Evolutionary conservation across 2,797 vertebrate species (phyloP), one percentile per base, ranked within the genome.

Genomic region (Agapornis canus): DNA sequence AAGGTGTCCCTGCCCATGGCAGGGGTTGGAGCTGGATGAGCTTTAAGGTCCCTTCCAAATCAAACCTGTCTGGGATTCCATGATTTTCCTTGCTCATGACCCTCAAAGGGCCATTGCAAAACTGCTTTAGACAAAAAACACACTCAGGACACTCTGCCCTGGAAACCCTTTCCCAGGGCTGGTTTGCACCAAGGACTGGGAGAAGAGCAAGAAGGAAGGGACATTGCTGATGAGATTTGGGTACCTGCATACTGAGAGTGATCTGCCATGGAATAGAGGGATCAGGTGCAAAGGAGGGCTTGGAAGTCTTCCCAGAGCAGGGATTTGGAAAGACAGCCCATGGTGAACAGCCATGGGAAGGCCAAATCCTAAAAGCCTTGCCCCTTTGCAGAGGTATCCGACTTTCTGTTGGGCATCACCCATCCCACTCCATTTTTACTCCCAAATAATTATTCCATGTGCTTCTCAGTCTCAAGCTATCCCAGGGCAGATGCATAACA

Each of bases 311-410:
- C 57, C 43, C 3, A 1, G 26, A 47, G 22, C 6, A 4, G 61
- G 19, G 7, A 21, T 25, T 3, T 42, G 10, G 37, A 4, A 66
- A 60, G 52, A 27, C 23, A 82, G 21, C 18, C 31, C 52, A 11
- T 3, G 2, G 5, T 3, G n/a, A 68, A 13, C 0, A 2, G 19
- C 57, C 43, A 32, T 40, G 31, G 12, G 9, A 3, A 66, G 3
- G 8, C 29, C 56, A 42, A 9, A 26, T 23, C 56, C 12, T 14
- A 4, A 17, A 4, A 3, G 1, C 31, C 13, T 9, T 1, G 1
- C 14, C 16, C 39, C 35, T 45, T 26, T 18, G 1, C 4, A 0
- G n/a, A 54, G 21, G 9, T 64, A 22, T 8, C 71, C 9, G n/a
- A 40, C 18, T 27, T 59, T 43, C 11, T 1, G 2, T 0, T 13